phyloP scores from a whole-genome alignment of 2,113 vertebrate species.

The Malurus melanocephalus region DNA sequence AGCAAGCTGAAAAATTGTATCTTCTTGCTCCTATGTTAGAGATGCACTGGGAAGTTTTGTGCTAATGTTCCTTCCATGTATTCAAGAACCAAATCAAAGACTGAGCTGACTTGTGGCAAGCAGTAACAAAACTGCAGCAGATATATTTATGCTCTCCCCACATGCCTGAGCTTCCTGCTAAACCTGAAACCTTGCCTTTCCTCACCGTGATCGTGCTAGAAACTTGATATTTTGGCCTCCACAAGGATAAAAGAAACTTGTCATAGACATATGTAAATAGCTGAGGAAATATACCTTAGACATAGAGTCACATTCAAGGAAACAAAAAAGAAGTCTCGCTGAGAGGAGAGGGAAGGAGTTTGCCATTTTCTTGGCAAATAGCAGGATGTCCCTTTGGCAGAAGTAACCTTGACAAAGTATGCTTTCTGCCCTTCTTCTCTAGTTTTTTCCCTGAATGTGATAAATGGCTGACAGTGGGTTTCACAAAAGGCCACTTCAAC shows the following conservation, averaged over 20 bases:
- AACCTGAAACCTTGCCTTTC: background rate
- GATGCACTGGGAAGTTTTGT: background rate
- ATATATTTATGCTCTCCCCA: background rate
- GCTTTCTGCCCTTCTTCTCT: background rate
- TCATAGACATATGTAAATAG: background rate
- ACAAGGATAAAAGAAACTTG: background rate
- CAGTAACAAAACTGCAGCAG: background rate
- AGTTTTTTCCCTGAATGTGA: background rate
- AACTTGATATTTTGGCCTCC: background rate
- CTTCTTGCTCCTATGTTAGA: background rate
- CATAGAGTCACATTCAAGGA: background rate
- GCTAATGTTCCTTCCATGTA: background rate
- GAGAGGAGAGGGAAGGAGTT: background rate
- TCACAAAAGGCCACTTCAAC: background rate
- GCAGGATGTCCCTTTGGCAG: background rate
- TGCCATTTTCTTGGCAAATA: background rate
- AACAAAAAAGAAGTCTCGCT: background rate
- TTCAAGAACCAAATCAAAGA: background rate
- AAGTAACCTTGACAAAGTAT: background rate
- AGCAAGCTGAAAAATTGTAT: background rate
- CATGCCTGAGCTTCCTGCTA: background rate
- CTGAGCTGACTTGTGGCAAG: background rate
- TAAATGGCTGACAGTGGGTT: background rate
- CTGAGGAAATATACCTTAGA: background rate
- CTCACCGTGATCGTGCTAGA: background rate